These are phyloP conservation scores for Drosophila teissieri DNA, from an alignment of 1,140 invertebrate species.

Conservation along the genomic window DNA sequence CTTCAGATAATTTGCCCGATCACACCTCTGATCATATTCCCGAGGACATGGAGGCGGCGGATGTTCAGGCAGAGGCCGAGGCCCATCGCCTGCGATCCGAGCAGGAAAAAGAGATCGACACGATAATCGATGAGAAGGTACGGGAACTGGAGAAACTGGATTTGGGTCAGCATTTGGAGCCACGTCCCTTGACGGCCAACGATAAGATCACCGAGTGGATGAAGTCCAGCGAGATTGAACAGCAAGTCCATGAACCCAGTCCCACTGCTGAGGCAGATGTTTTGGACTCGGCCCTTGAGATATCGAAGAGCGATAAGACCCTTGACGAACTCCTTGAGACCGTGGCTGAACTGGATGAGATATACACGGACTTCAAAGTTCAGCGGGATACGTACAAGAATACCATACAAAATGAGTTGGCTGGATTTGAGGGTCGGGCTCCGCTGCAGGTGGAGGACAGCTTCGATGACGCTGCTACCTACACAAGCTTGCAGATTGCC, in stretches of 20 bases:
- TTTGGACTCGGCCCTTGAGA: constrained; percentile 35
- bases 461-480: constrained; percentile 91
- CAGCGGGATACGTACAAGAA: constrained; percentile 85
- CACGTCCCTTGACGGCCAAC: constrained; percentile 44
- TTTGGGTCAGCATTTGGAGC: constrained; percentile 33
- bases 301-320: constrained; percentile 85
- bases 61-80: constrained; percentile 58
- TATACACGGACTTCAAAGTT: constrained; percentile 89
- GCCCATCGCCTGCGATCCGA: constrained; percentile 66
- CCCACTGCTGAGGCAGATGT: constrained; percentile 43
- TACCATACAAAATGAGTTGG: constrained; percentile 76
- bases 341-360: constrained; percentile 90
- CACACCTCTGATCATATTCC: constrained; percentile 43
- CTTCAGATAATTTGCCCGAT: constrained; percentile 11
- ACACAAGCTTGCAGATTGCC: constrained; percentile 92
- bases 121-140: constrained; percentile 80
- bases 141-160: constrained; percentile 49
- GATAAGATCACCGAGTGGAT: constrained; percentile 83
- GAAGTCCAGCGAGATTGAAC: constrained; percentile 69
- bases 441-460: constrained; percentile 86
- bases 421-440: constrained; percentile 43
- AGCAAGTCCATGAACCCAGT: constrained; percentile 46
- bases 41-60: constrained; percentile 65
- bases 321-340: constrained; percentile 89
- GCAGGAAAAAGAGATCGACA: constrained; percentile 79